phyloP scores from a whole-genome alignment of 2,797 vertebrate species.

The Schizothorax lantsangensis region DNA sequence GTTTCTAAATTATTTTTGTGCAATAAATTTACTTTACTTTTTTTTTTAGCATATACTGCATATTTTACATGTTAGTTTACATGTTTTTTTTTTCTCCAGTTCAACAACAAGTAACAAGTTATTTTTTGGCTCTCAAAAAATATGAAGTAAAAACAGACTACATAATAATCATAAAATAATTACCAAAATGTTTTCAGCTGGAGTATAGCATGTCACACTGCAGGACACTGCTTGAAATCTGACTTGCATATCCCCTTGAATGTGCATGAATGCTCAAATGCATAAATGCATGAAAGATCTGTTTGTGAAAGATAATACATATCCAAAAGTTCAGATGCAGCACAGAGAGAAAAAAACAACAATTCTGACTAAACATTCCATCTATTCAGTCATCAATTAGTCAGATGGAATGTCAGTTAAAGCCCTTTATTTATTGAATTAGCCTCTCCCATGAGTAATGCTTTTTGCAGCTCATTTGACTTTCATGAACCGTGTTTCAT shows the following conservation, averaged over 20 bases:
- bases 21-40: background rate
- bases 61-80: no score
- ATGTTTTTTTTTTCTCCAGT: no score
- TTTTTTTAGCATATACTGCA: no score
- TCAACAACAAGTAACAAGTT: background rate
- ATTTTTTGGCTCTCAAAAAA: background rate
- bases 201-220: background rate
- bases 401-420: conserved; percentile 53
- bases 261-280: background rate
- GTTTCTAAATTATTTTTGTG: no score
- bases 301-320: background rate
- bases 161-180: conserved; percentile 9
- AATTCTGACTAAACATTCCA: conserved; percentile 48
- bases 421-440: conserved; percentile 59
- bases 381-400: conserved; percentile 56
- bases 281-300: conserved; percentile 4
- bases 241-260: background rate
- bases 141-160: background rate
- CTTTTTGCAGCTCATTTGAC: conserved; percentile 58
- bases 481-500: conserved; percentile 59
- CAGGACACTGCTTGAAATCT: background rate
- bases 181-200: background rate
- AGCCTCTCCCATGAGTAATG: conserved; percentile 40
- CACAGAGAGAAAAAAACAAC: background rate
- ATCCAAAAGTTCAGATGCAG: conserved; percentile 16